Evolutionary conservation across 2,797 vertebrate genomes (phyloP), one percentile per base, ranked within the genome.

Genomic region (Apodemus agrarius): DNA sequence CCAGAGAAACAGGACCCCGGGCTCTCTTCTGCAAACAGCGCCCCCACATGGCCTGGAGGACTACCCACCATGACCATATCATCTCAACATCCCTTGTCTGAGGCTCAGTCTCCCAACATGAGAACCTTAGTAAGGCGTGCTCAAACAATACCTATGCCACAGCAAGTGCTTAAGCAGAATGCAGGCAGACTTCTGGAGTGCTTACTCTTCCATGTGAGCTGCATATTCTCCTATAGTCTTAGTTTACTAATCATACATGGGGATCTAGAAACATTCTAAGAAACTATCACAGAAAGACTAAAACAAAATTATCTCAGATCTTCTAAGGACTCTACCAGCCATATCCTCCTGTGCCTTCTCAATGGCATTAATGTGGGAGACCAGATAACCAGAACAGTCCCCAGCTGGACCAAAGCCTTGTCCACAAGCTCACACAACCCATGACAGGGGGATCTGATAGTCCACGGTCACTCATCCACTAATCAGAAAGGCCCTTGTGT

Each of bases 251-350:
- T 65, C 67, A 80, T 59, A 75, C n/a, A 54, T 7, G 0, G 37
- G 74, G 24, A 19, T 46, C 82, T 92, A 81, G 84, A 82, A 85
- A 79, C 43, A 52, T 59, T 79, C 81, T 49, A 95, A 88, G 54
- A 93, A 80, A 52, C 85, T 93, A 61, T 80, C 79, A 75, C 40
- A 69, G 54, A 52, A 49, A 29, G 26, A 34, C 89, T 79, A 31
- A 54, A 67, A 61, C 34, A 43, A 17, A 81, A 59, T 31, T n/a
- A 21, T 1, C 9, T 69, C 11, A 40, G n/a, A n/a, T 43, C 12
- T 0, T 7, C 10, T 76, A 40, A 76, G 90, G 69, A 59, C 67
- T 78, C 79, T 11, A n/a, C 31, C 3, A 14, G 72, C 49, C 37
- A 1, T 24, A 31, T 81, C 21, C 37, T 74, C 40, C 86, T 26